Evolutionary conservation across 2,888 invertebrate species (phyloP), one percentile per base, ranked within the genome.

Genomic region (Atrina japonica): DNA sequence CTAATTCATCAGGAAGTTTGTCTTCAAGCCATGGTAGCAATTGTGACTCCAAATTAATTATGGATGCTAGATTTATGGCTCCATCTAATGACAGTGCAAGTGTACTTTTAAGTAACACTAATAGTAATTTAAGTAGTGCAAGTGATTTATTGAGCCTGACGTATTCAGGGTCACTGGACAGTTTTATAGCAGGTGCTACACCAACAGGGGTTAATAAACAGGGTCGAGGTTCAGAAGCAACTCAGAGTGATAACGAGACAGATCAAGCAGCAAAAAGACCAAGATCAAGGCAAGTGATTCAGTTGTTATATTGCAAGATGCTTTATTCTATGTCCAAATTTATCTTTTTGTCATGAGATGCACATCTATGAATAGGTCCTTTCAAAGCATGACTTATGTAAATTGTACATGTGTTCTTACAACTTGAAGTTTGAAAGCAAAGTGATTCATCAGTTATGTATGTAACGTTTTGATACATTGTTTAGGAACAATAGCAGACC

Each of bases 201-300:
- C 18, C 18, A 11, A 25, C 23, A 11, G 35, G 35, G 11, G 35
- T 35, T 35, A 40, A 35, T 7, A 47, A 35, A 18, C 25, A 49
- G 16, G 29, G 30, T 9, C 9, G 27, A 18, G 61, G 49, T 11
- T 16, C 21, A 40, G 40, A 35, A 11, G 29, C 61, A 29, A 49
- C 61, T 2, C 61, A 64, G 52, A 53, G 58, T 29, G 56, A 64
- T 43, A 63, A 68, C 11, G 77, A 77, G 18, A 40, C 66, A 11
- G 77, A 77, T 40, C 66, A 60, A n/a, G 53, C 66, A 18, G 56
- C 59, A 1, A 78, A 75, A 23, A 43, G 75, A 16, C 60, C 70
- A 43, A 68, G 75, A 49, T 73, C 75, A 41, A 72, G 70, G 73
- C 75, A 29, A 64, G 49, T 49, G 49, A 11, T n/a, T n/a, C n/a